phyloP scores from a whole-genome alignment of 2,797 vertebrate species.

The Tragopan temminckii region DNA sequence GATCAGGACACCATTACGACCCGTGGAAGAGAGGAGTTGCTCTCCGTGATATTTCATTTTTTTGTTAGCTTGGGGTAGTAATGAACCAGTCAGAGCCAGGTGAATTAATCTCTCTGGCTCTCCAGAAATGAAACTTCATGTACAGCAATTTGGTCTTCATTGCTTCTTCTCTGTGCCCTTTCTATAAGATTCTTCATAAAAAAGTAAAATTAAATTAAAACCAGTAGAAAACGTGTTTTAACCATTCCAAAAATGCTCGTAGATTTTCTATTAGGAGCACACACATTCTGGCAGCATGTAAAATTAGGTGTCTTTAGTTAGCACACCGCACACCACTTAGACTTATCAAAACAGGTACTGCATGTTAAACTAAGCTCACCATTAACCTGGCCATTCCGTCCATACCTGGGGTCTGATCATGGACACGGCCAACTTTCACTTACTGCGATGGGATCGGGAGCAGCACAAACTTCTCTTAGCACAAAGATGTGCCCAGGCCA shows the following conservation, averaged over 20 bases:
- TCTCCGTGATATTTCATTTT: conserved; percentile 67
- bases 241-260: conserved; percentile 61
- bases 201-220: conserved; percentile 75
- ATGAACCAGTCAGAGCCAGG: conserved; percentile 78
- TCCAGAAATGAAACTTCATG: conserved; percentile 74
- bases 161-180: conserved; percentile 62
- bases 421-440: background rate
- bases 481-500: background rate
- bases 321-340: background rate
- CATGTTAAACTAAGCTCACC: background rate
- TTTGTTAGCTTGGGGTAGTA: conserved; percentile 74
- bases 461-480: background rate
- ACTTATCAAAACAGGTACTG: background rate
- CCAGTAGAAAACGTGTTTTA: conserved; percentile 58
- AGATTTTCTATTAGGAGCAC: conserved; percentile 33
- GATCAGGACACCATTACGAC: conserved; percentile 58
- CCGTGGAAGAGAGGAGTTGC: conserved; percentile 29
- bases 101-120: conserved; percentile 79
- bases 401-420: rapidly evolving
- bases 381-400: background rate
- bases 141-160: conserved; percentile 74
- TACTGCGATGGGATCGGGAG: background rate
- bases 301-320: background rate
- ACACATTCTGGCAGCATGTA: background rate
- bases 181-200: conserved; percentile 72